Conservation (phyloP, 30 jellyfish, hydroid and myxozoan genomes). For the Aurelia sp. region DNA sequence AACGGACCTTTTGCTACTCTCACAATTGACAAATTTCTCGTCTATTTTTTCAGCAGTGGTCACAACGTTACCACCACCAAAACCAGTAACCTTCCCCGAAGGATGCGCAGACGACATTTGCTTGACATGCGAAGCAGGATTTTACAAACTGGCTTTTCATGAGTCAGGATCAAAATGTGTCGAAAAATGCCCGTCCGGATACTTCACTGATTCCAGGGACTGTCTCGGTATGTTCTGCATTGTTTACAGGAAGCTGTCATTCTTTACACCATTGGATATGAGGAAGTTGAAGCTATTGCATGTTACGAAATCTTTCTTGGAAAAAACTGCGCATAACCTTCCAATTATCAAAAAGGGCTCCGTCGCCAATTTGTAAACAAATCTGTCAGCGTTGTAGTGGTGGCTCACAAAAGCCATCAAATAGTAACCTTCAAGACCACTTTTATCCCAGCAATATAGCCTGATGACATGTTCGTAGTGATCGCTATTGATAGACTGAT, state of each 20-base stretch:
- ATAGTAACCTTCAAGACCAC: too few relatives aligned
- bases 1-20: not conserved
- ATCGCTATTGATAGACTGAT: too few relatives aligned
- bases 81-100: conserved; percentile 41
- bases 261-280: not conserved
- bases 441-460: too few relatives aligned
- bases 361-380: too few relatives aligned
- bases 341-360: too few relatives aligned
- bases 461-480: too few relatives aligned
- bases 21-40: not conserved
- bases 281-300: not conserved
- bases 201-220: conserved; percentile 6
- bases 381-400: too few relatives aligned
- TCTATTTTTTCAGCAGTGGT: not conserved
- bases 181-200: conserved; percentile 38
- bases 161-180: conserved; percentile 28
- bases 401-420: too few relatives aligned
- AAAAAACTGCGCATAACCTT: too few relatives aligned
- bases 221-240: conserved; percentile 35
- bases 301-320: too few relatives aligned
- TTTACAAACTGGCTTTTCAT: not conserved
- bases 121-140: conserved; percentile 39
- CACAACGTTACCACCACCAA: not conserved
- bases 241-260: not conserved
- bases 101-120: conserved; percentile 53